Evolutionary conservation across 92 coral and sea anemone genomes (phyloP).

Genomic region (Zoanthus sansibaricus): DNA sequence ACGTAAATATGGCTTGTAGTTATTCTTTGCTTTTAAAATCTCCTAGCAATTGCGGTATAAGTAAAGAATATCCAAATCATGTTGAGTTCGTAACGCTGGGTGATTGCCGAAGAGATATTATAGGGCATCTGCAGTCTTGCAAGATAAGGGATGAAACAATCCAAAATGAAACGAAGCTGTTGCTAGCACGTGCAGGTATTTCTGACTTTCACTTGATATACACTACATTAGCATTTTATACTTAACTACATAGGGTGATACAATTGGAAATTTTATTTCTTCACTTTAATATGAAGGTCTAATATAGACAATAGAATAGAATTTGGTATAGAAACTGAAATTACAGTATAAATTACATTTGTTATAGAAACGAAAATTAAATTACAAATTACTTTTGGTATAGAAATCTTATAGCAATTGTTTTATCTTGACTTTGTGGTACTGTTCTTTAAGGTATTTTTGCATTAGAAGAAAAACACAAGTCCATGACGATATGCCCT

Average conservation of each 20-base stretch:
- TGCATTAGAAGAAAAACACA: conserved; percentile 49
- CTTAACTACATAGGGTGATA: not conserved
- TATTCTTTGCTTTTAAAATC: not conserved
- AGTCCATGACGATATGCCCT: conserved; percentile 53
- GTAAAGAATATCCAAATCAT: conserved; percentile 53
- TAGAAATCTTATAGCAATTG: not conserved
- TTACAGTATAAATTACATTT: no score
- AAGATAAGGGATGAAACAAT: conserved; percentile 38
- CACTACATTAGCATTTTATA: not conserved
- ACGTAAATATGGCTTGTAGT: conserved; percentile 14
- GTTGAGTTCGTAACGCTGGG: conserved; percentile 35
- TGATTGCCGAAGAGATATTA: conserved; percentile 38
- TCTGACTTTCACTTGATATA: not conserved
- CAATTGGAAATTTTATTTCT: not conserved
- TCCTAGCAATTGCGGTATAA: conserved; percentile 42
- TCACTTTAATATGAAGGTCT: not conserved
- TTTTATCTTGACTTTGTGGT: not conserved
- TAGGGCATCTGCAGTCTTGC: conserved; percentile 34
- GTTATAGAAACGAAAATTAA: no score
- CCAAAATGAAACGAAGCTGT: conserved; percentile 6
- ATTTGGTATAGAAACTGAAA: no score
- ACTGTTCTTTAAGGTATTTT: conserved; percentile 31
- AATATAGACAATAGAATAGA: no score
- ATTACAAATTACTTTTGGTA: not conserved
- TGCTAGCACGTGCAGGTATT: conserved; percentile 48